These are phyloP conservation scores for Myzus persicae DNA, from an alignment of 1,140 invertebrate species.

Conservation along the genomic window DNA sequence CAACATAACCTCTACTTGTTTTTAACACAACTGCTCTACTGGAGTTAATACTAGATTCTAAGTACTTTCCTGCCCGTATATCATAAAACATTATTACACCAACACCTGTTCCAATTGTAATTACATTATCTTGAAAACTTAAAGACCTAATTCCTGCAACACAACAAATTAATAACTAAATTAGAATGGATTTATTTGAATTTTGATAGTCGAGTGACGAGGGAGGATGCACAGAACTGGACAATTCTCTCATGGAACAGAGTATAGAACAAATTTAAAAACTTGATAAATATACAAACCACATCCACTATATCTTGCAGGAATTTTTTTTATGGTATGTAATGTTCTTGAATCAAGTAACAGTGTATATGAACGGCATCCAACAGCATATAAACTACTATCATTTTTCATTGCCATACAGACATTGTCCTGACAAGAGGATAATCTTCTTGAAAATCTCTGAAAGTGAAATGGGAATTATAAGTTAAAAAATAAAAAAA, in stretches of 20 bases:
- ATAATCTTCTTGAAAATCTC: slow-evolving; percentile 85
- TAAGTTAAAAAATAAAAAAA: neutral
- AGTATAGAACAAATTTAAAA: neutral
- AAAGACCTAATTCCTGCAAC: slow-evolving; percentile 80
- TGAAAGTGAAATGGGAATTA: slow-evolving; percentile 64
- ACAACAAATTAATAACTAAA: neutral
- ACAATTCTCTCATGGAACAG: too few relatives aligned
- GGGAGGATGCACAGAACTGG: too few relatives aligned
- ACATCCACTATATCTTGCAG: neutral
- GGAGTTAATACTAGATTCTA: slow-evolving; percentile 88
- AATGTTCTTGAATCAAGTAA: slow-evolving; percentile 87
- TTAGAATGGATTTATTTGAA: neutral
- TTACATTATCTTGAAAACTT: slow-evolving; percentile 85
- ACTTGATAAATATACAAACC: neutral
- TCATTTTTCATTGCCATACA: slow-evolving; percentile 86
- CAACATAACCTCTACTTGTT: slow-evolving; percentile 89
- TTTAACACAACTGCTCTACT: slow-evolving; percentile 87
- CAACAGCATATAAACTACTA: slow-evolving; percentile 87
- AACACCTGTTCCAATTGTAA: slow-evolving; percentile 92
- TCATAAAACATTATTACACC: slow-evolving; percentile 95
- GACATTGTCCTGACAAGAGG: slow-evolving; percentile 90
- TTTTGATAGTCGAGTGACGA: neutral
- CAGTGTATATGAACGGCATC: slow-evolving; percentile 91
- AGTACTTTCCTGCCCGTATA: slow-evolving; percentile 86
- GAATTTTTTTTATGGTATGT: slow-evolving; percentile 67